These are phyloP conservation scores for Sitodiplosis mosellana DNA, from an alignment of 1,140 invertebrate species.

Conservation along the genomic window DNA sequence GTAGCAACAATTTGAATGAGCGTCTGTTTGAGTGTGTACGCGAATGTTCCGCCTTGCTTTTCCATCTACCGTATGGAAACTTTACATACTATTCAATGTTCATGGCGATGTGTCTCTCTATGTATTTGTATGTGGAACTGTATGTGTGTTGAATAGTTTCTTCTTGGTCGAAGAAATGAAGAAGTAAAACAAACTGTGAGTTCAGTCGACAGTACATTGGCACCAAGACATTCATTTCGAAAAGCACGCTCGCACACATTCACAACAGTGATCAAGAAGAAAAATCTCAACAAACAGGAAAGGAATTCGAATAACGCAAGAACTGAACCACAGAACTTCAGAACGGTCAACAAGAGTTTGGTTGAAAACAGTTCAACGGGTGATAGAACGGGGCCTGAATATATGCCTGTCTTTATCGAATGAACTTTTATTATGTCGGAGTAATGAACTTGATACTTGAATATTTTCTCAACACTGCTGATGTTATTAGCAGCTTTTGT, in stretches of 20 bases:
- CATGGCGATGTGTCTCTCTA: not conserved
- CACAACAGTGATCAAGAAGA: too few relatives aligned
- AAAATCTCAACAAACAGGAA: too few relatives aligned
- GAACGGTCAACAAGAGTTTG: too few relatives aligned
- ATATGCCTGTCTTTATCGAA: not conserved
- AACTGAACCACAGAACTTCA: too few relatives aligned
- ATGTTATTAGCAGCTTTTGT: conserved; percentile 4
- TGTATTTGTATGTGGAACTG: not conserved
- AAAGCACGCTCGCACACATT: too few relatives aligned
- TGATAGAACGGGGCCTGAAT: not conserved
- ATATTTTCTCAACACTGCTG: not conserved
- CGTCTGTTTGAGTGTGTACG: not conserved
- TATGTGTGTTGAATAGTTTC: not conserved
- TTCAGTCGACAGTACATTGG: too few relatives aligned
- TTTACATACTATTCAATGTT: not conserved
- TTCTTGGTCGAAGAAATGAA: too few relatives aligned
- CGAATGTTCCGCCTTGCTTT: not conserved
- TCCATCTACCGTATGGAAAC: not conserved
- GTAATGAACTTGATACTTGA: conserved; percentile 4
- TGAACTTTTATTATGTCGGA: conserved; percentile 1
- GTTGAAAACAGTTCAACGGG: not conserved
- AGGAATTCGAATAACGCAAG: too few relatives aligned
- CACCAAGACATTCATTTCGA: too few relatives aligned
- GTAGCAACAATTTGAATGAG: not conserved
- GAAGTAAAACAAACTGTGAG: too few relatives aligned